Evolutionary conservation across 2,113 vertebrate genomes (phyloP).

Genomic region (Prinia subflava): DNA sequence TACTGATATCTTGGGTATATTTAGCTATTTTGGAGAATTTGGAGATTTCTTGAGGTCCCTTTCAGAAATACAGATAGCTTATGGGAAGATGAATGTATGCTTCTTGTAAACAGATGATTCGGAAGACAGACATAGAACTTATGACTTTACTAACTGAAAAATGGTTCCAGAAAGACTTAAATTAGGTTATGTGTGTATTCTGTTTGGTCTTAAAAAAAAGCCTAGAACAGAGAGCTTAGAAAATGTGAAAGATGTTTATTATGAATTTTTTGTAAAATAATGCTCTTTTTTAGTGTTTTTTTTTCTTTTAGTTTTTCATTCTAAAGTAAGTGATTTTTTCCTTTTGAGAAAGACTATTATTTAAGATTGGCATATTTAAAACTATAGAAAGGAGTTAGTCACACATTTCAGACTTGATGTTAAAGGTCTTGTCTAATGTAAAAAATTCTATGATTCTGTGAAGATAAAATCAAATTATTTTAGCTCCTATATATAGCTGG

Average conservation of each 20-base stretch:
- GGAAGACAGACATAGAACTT: background rate
- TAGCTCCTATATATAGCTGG: background rate
- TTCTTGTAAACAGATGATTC: background rate
- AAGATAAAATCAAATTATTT: background rate
- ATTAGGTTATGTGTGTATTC: background rate
- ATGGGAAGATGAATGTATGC: background rate
- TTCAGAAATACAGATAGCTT: background rate
- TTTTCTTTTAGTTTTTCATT: background rate
- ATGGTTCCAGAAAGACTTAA: background rate
- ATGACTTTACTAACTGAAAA: background rate
- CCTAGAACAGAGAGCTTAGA: background rate
- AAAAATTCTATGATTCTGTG: background rate
- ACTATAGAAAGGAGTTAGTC: fast-evolving
- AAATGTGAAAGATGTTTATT: background rate
- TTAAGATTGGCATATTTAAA: background rate
- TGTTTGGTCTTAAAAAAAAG: background rate
- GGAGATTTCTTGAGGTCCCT: background rate
- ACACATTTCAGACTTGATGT: background rate
- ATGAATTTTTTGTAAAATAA: background rate
- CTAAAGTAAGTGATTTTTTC: background rate
- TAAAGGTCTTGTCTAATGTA: background rate
- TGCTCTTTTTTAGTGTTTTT: background rate
- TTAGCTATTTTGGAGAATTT: background rate
- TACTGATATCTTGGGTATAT: background rate
- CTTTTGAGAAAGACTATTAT: background rate